Percentiles rank a stretch among this genome's conserved stretches.
Conservation (phyloP, 1,140 invertebrate genomes). For the Sycophaga agraensis region DNA sequence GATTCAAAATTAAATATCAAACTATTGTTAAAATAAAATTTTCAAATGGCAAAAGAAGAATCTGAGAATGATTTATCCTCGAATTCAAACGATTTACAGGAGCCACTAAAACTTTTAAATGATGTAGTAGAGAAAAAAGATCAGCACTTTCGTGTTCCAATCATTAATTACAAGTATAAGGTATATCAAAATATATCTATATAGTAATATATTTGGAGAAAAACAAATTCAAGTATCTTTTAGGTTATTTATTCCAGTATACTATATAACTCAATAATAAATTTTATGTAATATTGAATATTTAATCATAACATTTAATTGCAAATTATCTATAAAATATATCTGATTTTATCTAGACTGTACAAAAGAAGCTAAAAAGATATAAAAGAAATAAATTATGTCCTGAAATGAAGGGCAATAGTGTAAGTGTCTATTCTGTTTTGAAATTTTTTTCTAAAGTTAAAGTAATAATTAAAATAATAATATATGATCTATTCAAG, state of each 20-base stretch:
- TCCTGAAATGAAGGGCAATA: not conserved
- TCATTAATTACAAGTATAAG: not conserved
- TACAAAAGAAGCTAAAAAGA: not conserved
- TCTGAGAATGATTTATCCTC: not conserved
- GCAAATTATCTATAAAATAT: not conserved
- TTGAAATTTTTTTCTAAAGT: not conserved
- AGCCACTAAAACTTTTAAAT: not conserved
- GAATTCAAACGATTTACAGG: not conserved
- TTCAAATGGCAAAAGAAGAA: constrained; percentile 9
- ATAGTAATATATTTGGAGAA: too few relatives aligned
- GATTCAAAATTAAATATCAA: not conserved
- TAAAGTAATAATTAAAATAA: not conserved
- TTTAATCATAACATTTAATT: too few relatives aligned
- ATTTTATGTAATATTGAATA: not conserved
- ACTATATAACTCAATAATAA: not conserved
- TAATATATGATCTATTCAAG: not conserved
- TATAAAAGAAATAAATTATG: not conserved
- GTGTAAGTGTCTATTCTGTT: not conserved
- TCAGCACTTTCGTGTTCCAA: constrained; percentile 9
- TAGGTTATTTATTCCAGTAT: not conserved
- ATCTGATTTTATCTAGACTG: constrained; percentile 7
- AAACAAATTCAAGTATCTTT: not conserved
- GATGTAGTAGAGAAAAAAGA: not conserved
- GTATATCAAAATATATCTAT: not conserved
- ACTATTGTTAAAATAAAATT: not conserved